These are phyloP conservation scores for Nebria salina DNA, from an alignment of 2,888 invertebrate species.

Conservation along the genomic window DNA sequence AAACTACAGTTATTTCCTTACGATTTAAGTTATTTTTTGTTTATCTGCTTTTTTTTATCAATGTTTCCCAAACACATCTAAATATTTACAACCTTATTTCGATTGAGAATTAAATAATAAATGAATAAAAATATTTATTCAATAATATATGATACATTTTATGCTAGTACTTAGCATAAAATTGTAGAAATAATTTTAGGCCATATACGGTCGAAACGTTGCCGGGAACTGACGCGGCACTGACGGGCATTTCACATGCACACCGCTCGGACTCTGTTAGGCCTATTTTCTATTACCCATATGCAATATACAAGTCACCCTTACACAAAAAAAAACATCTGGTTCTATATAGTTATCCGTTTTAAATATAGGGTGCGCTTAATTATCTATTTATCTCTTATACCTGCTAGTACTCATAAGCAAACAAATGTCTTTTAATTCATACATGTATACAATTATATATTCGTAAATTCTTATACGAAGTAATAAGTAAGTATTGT, in stretches of 20 bases:
- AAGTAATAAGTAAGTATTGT: too few species aligned
- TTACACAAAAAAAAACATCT: background rate
- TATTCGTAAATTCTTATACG: too few species aligned
- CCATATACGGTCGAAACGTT: background rate
- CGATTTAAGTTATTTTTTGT: too few species aligned
- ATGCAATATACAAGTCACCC: background rate
- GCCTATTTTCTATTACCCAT: constrained; percentile 6
- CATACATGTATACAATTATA: too few species aligned
- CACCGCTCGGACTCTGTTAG: constrained; percentile 13
- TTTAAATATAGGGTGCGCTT: constrained; percentile 13
- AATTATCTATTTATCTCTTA: constrained; percentile 5
- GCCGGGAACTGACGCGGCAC: background rate
- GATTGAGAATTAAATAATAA: too few species aligned
- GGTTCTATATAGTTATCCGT: background rate
- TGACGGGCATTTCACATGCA: background rate
- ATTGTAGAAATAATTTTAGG: background rate
- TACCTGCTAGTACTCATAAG: background rate
- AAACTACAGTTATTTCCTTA: too few species aligned
- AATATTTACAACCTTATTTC: too few species aligned
- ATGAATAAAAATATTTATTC: background rate
- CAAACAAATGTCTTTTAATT: too few species aligned
- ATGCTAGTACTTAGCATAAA: background rate
- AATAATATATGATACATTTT: background rate
- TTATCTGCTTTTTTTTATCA: too few species aligned
- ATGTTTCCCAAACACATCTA: too few species aligned